These are phyloP conservation scores for Pachymerium ferrugineum DNA, from an alignment of 2,888 invertebrate genomes.

Conservation along the genomic window DNA sequence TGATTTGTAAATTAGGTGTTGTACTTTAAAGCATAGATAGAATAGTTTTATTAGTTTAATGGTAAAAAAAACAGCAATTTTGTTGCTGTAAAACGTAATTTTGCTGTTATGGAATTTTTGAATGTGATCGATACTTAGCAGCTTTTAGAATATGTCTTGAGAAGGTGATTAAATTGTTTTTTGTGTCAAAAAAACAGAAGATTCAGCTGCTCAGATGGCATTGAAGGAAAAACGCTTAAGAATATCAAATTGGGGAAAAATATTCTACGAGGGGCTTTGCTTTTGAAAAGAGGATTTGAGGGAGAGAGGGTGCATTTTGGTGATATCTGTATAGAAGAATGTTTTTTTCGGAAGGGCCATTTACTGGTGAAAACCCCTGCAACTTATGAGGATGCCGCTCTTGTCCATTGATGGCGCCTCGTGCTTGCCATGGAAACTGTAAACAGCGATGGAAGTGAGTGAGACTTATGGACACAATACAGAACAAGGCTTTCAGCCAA, in stretches of 20 bases:
- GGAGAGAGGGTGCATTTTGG: constrained; percentile 6
- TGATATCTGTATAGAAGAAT: background rate
- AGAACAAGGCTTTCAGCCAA: constrained; percentile 24
- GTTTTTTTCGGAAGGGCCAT: constrained; percentile 15
- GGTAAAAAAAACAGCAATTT: no score
- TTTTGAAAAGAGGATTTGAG: background rate
- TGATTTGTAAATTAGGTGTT: no score
- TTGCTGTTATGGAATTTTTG: no score
- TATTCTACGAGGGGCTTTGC: constrained; percentile 7
- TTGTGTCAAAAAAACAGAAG: background rate
- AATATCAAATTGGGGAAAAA: constrained; percentile 24
- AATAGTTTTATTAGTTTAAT: no score
- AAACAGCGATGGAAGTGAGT: constrained; percentile 11
- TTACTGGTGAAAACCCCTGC: constrained; percentile 4
- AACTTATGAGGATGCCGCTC: constrained; percentile 15
- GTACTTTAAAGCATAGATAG: no score
- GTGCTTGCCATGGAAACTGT: constrained; percentile 3
- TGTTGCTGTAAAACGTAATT: no score
- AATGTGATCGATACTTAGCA: no score
- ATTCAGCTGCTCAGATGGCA: no score
- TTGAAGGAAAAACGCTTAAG: no score
- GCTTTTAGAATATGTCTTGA: no score
- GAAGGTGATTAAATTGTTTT: no score
- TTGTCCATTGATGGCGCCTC: constrained; percentile 19
- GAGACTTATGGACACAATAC: constrained; percentile 22